Conservation (phyloP, 2,113 vertebrate genomes). For the Myotis davidii region DNA sequence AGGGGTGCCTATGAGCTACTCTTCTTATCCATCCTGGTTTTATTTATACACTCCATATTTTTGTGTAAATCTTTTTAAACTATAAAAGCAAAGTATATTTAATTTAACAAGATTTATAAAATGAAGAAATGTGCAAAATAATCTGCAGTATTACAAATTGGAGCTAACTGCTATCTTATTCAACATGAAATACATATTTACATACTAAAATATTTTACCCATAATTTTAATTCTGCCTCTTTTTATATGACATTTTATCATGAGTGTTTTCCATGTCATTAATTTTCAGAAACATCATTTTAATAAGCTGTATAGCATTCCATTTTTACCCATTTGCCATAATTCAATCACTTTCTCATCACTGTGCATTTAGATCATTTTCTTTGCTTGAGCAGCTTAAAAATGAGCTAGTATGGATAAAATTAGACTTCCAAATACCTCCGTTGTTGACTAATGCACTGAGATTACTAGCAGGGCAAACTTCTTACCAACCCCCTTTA, state of each 20-base stretch:
- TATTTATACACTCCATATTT: neutral
- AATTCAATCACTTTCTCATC: neutral
- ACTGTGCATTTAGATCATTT: neutral
- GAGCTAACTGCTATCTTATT: neutral
- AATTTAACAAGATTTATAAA: conserved; percentile 35
- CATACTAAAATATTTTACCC: neutral
- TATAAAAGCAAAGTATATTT: neutral
- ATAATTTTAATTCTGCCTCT: neutral
- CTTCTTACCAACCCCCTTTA: neutral
- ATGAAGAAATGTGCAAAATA: conserved; percentile 42
- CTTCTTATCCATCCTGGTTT: neutral
- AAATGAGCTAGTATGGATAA: neutral
- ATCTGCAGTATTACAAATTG: neutral
- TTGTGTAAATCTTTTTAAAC: conserved; percentile 8
- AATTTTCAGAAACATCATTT: conserved; percentile 32
- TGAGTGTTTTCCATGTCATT: conserved; percentile 18
- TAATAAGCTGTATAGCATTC: neutral
- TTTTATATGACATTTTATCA: neutral
- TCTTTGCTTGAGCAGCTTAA: neutral
- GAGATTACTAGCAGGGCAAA: neutral
- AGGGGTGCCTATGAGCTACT: neutral
- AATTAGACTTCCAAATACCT: neutral
- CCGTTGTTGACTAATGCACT: neutral
- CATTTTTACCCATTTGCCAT: neutral
- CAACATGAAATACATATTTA: neutral